Base-by-base conservation (phyloP, 2,797 vertebrate genomes). In the Rhincodon typus region DNA sequence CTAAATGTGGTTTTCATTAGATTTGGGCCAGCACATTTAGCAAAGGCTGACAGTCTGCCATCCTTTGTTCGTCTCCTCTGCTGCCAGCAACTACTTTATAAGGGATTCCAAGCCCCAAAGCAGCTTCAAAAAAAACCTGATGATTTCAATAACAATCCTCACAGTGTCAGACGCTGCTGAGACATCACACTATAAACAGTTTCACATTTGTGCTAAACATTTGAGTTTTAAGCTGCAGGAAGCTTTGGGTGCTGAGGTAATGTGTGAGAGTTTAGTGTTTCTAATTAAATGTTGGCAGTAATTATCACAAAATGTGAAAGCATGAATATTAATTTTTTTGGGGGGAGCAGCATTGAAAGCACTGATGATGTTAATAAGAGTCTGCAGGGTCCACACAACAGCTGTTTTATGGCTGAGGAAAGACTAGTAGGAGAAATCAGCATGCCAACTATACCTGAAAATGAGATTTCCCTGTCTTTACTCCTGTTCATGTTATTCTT, bases 1-100 rank as follows among this genome's bases (percentile, higher is more conserved):
- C 95, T 97, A 98, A 98, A 98, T 98, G 98, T 98, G 98, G 97
- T 98, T 98, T 98, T 98, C 98, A 97, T 98, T 98, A 98, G 97
- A 97, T 97, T 97, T 97, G 96, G 96, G 97, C 97, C 97, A 97
- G 97, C 97, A 97, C 97, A 96, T 98, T 98, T 97, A 98, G 97
- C 97, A 96, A 97, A 98, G 97, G 97, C 97, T 97, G 97, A 97
- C 97, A 97, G 97, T 96, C 97, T 97, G 96, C 97, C 97, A 97
- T 97, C 96, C 96, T 97, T 97, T 97, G 96, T 97, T 97, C 96
- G 96, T 96, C 96, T 96, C 96, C 96, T 57, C 96, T 97, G 66
- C 91, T 46, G 97, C 96, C 96, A 96, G 15, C 96, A 96, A 96
- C 96, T 95, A 88, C 96, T 97, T 97, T 96, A 96, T 94, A 96